These are phyloP conservation scores for Hippoglossus stenolepis DNA, from an alignment of 2,113 vertebrate genomes.

Conservation along the genomic window DNA sequence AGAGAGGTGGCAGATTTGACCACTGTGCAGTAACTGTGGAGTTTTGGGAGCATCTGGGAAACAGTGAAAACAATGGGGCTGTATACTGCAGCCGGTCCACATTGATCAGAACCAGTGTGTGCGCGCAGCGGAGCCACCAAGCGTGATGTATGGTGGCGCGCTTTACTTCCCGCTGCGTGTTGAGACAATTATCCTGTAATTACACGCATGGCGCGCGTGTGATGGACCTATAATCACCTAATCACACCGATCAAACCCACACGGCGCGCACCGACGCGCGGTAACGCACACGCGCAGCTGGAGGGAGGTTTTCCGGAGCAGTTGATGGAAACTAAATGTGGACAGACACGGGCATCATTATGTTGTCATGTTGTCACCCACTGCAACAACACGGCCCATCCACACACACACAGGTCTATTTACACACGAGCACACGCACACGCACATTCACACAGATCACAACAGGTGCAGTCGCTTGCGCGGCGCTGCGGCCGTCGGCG, in stretches of 20 bases:
- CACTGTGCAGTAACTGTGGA: constrained; percentile 51
- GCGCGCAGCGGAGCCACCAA: constrained; percentile 26
- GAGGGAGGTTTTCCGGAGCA: constrained; percentile 19
- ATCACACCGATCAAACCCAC: constrained; percentile 61
- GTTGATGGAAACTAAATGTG: constrained; percentile 19
- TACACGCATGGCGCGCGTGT: constrained; percentile 43
- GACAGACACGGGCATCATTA: constrained; percentile 7
- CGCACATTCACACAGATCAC: constrained; percentile 43
- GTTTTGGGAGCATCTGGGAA: constrained; percentile 57
- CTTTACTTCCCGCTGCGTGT: constrained; percentile 40
- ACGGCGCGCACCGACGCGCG: constrained; percentile 40
- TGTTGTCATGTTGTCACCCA: constrained; percentile 38
- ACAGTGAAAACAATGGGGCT: constrained; percentile 39
- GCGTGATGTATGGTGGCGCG: constrained; percentile 47
- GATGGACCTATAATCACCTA: constrained; percentile 65
- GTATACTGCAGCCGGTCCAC: constrained; percentile 44
- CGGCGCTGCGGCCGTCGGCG: constrained; percentile 42
- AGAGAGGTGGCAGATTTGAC: constrained; percentile 48
- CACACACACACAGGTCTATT: neutral
- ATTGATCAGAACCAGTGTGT: constrained; percentile 47
- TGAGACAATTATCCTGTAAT: constrained; percentile 60
- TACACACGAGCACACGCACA: neutral
- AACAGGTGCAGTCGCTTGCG: constrained; percentile 68
- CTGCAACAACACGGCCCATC: constrained; percentile 19
- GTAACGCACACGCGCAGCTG: constrained; percentile 35